A percentile compares a stretch with the other conserved stretches of the same genome.
These are phyloP conservation scores for Brachypteracias leptosomus DNA, from an alignment of 2,113 vertebrate species.

Conservation along the genomic window DNA sequence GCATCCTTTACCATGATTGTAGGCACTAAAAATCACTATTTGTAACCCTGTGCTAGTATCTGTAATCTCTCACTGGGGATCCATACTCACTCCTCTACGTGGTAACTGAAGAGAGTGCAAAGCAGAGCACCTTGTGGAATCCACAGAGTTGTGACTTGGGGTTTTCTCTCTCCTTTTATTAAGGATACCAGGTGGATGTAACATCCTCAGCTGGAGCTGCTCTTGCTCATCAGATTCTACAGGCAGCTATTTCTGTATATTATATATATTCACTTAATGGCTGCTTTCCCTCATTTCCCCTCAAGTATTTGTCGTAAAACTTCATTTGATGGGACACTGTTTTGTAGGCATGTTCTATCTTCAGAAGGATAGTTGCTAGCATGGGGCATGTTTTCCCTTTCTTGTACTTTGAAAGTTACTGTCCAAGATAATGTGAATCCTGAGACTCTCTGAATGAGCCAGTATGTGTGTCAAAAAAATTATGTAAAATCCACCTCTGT, in stretches of 20 bases:
- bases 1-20: neutral
- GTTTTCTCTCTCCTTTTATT: neutral
- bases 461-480: neutral
- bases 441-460: neutral
- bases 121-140: neutral
- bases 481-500: neutral
- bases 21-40: neutral
- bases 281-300: neutral
- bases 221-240: neutral
- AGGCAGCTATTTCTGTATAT: neutral
- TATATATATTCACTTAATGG: neutral
- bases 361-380: neutral
- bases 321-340: neutral
- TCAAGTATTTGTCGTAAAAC: neutral
- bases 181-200: neutral
- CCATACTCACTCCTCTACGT: neutral
- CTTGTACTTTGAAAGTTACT: neutral
- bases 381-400: neutral
- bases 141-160: neutral
- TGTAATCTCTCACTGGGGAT: neutral
- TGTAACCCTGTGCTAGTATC: neutral
- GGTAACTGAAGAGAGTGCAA: neutral
- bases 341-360: neutral
- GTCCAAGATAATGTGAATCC: neutral
- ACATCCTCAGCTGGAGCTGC: neutral